Base-by-base conservation (phyloP, 2,113 vertebrate genomes). In the Oenanthe melanoleuca region DNA sequence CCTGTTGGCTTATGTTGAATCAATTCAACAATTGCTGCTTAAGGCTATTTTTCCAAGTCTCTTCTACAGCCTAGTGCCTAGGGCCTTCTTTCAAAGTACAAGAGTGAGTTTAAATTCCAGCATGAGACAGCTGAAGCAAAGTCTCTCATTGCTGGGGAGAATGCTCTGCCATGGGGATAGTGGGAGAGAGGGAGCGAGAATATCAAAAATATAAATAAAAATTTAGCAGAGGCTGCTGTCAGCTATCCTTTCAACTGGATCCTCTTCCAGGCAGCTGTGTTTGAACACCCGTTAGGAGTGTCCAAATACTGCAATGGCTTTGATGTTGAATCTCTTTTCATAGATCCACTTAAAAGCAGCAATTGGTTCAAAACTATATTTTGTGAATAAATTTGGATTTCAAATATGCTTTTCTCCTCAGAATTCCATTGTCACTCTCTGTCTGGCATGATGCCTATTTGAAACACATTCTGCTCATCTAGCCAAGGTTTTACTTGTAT, bases 141-240 rank as follows among this genome's bases (percentile, higher is more conserved):
- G 12, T 64, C 7, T 79, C 10, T 86, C 11, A 9, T 64, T 60
- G 9, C 29, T 71, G 22, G 6, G 37, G 8, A 60, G 15, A 64
- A 44, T 84, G 7, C 10, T 7, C 18, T 92, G 11, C 26, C 3
- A 1, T 13, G n/a, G 21, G 14, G 3, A n/a, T 26, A 60, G 28
- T 11, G n/a, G 17, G 37, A 83, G 37, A 69, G 8, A 86, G 14
- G 3, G 12, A 88, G 5, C 0, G 0, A 72, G 20, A 67, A 7
- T 44, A 5, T 57, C 22, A 66, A 59, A 83, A 88, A 49, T 8
- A 2, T 44, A 79, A 82, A 44, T 59, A 6, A 86, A 71, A 82
- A 49, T 28, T n/a, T 52, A 73, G 38, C 0, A 1, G 73, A 70
- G 12, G 9, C 34, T 81, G 13, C 10, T 87, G 7, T 13, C 31